Evolutionary conservation across 2,888 invertebrate genomes (phyloP).

Genomic region (Platycheirus albimanus): DNA sequence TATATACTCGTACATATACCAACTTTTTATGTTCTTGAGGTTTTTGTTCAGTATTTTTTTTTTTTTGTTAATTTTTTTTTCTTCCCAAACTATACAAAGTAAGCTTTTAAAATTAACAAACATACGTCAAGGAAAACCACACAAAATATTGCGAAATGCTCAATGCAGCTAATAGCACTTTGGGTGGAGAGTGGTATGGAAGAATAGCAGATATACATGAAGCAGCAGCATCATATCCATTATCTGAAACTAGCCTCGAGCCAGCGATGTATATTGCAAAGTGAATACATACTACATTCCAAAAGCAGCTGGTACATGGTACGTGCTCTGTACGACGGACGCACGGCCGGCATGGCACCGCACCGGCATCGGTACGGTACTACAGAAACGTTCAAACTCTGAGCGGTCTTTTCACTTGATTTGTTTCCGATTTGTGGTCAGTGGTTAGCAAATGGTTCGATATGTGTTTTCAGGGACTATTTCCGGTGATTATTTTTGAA

Average conservation of each 20-base stretch:
- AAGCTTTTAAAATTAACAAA: constrained; percentile 49
- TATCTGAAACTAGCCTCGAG: constrained; percentile 16
- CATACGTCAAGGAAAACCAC: constrained; percentile 48
- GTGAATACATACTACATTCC: constrained; percentile 10
- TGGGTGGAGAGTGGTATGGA: constrained; percentile 14
- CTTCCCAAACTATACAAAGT: constrained; percentile 15
- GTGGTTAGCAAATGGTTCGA: constrained; percentile 37
- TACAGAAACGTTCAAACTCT: constrained; percentile 20
- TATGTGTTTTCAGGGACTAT: constrained; percentile 31
- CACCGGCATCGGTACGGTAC: no score
- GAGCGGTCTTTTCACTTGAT: constrained; percentile 42
- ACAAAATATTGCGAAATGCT: constrained; percentile 42
- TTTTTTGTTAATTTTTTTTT: not conserved
- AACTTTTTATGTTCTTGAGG: constrained; percentile 9
- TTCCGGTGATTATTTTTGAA: constrained; percentile 44
- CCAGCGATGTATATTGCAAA: constrained; percentile 7
- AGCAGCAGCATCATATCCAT: constrained; percentile 26
- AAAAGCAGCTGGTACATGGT: constrained; percentile 18
- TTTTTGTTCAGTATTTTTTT: not conserved
- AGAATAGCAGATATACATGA: not conserved
- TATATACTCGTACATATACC: no score
- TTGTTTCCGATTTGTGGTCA: constrained; percentile 48
- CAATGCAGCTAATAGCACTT: constrained; percentile 16
- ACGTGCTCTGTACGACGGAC: constrained; percentile 54
- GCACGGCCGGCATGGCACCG: no score